A percentile compares a stretch with the other conserved stretches of the same genome.
phyloP scores from a whole-genome alignment of 2,888 invertebrate species.

The Iphiclides podalirius region DNA sequence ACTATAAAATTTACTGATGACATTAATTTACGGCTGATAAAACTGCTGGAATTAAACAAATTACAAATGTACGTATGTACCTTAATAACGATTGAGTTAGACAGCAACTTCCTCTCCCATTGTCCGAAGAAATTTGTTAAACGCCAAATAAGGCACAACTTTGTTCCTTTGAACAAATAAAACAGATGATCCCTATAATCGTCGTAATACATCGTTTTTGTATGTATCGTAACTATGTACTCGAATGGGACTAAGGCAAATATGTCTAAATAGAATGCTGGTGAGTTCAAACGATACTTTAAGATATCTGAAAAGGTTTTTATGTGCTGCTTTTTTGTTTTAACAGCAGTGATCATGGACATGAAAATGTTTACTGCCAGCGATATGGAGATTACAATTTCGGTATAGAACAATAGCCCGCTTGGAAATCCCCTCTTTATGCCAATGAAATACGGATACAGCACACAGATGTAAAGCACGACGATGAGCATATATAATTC shows the following conservation, averaged over 20 bases:
- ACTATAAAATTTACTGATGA: background rate
- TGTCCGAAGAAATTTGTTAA: conserved; percentile 67
- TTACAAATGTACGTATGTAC: too few species aligned
- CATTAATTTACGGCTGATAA: too few species aligned
- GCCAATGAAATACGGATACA: conserved; percentile 74
- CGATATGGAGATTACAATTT: conserved; percentile 60
- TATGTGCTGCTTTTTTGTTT: conserved; percentile 63
- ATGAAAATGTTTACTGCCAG: conserved; percentile 65
- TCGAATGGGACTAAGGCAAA: conserved; percentile 72
- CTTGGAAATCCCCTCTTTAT: conserved; percentile 58
- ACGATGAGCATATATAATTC: conserved; percentile 62
- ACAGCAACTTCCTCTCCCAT: conserved; percentile 58
- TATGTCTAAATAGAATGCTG: conserved; percentile 75
- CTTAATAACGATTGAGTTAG: conserved; percentile 64
- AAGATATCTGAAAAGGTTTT: conserved; percentile 57
- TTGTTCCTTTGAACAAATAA: conserved; percentile 73
- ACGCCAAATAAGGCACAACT: conserved; percentile 74
- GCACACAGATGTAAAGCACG: conserved; percentile 61
- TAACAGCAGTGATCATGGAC: conserved; percentile 67
- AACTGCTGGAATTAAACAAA: background rate
- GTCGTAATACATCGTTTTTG: conserved; percentile 52
- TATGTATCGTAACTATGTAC: conserved; percentile 64
- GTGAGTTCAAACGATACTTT: conserved; percentile 61
- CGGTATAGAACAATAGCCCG: conserved; percentile 55
- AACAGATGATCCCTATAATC: conserved; percentile 64